Evolutionary conservation across 2,113 vertebrate species (phyloP).

Genomic region (Cavia aperea): DNA sequence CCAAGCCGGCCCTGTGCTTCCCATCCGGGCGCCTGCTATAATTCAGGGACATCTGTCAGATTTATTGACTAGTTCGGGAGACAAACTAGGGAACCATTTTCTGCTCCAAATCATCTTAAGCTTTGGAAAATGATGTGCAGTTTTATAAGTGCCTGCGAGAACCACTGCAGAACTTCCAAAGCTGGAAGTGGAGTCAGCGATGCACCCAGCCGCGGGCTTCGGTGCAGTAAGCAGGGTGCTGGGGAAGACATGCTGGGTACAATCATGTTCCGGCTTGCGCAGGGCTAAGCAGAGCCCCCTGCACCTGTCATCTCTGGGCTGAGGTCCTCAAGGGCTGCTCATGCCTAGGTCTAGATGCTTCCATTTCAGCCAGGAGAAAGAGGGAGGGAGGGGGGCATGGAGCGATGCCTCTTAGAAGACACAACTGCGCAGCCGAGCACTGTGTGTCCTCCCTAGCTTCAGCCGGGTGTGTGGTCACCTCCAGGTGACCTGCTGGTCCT

Average conservation of each 20-base stretch:
- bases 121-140: slow-evolving; percentile 28
- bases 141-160: slow-evolving; percentile 7
- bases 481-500: background rate
- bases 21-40: background rate
- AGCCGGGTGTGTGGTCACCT: no score
- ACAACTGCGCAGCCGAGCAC: background rate
- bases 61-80: slow-evolving; percentile 37
- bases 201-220: background rate
- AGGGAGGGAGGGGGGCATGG: background rate
- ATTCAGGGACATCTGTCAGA: slow-evolving; percentile 47
- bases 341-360: background rate
- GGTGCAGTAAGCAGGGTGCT: background rate
- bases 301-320: accelerated
- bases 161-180: background rate
- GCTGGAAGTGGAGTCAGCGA: background rate
- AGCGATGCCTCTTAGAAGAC: no score
- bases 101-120: slow-evolving; percentile 52
- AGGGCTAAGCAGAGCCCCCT: background rate
- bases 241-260: background rate
- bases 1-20: background rate
- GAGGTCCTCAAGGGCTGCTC: background rate
- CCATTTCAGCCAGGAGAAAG: background rate
- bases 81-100: slow-evolving; percentile 46
- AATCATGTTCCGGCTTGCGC: accelerated
- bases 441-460: background rate